A percentile compares a stretch with the other conserved stretches of the same genome.
These are phyloP conservation scores for Eilema griseolum DNA, from an alignment of 2,888 invertebrate species.

Conservation along the genomic window DNA sequence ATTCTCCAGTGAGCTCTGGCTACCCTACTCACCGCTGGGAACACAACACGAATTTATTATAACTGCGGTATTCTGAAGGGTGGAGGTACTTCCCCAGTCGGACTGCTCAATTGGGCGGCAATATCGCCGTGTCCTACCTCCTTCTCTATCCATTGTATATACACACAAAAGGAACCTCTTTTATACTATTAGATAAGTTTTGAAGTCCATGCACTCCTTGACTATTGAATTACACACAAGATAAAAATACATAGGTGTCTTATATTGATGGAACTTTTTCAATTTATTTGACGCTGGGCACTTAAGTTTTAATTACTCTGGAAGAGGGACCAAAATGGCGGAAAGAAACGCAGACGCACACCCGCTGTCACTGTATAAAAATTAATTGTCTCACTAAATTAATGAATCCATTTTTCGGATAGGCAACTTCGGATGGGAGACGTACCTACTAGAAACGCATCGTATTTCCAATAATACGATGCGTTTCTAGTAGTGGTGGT, in stretches of 20 bases:
- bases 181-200: no score
- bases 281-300: slow-evolving; percentile 58
- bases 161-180: no score
- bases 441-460: not conserved
- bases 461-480: no score
- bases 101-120: no score
- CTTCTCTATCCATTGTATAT: no score
- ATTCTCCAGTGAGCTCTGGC: no score
- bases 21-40: no score
- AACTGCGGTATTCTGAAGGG: no score
- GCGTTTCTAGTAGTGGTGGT: not conserved
- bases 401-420: slow-evolving; percentile 31
- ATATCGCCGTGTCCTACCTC: no score
- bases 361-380: slow-evolving; percentile 33
- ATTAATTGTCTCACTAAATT: slow-evolving; percentile 40
- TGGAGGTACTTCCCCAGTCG: no score
- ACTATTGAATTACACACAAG: not conserved
- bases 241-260: slow-evolving; percentile 15
- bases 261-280: slow-evolving; percentile 58
- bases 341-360: slow-evolving; percentile 26
- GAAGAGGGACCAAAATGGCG: slow-evolving; percentile 29
- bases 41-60: no score
- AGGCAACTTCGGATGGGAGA: not conserved
- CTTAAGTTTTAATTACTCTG: slow-evolving; percentile 64
- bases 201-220: not conserved